Base-by-base conservation (phyloP, 1,140 invertebrate species). In the Spodoptera litura region DNA sequence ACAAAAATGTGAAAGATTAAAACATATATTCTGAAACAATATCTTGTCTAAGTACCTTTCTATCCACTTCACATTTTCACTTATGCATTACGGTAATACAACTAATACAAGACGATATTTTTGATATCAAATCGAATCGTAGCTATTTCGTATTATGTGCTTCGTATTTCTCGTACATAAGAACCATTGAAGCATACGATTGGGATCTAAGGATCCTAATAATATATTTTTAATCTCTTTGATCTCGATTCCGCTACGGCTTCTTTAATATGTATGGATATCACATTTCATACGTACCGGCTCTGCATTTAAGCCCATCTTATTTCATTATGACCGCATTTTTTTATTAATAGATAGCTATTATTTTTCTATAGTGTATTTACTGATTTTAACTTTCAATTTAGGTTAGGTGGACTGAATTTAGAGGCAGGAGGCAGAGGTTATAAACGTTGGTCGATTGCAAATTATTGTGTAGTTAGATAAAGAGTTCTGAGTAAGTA, bases 181-280 rank as follows among this genome's bases (percentile, higher is more conserved):
- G 53, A 58, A 38, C 56, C 35, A 73, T 53, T 73, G 71, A 58
- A 27, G 55, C 71, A 58, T 35, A 73, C 56, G 71, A 73, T 73
- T 73, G n/a, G 55, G 71, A 73, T 73, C 56, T 38, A 73, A 44
- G 71, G 71, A 53, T 35, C 53, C 31, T 73, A 73, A 73, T 73
- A 59, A 73, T 73, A 73, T 73, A 73, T 73, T 73, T 73, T 73
- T 73, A 73, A 73, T 73, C 55, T 59, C 71, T 73, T 73, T 73
- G 71, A 73, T 73, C 55, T 59, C 31, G 53, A 73, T 73, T 59
- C 55, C 68, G 71, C 12, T 73, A 73, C 53, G 71, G 55, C 71
- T 49, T 49, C 56, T 56, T 73, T 73, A 27, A 71, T 73, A 49
- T 72, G 70, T 68, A 31, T 44, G 38, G 71, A 49, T 71, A 44